A percentile compares a stretch with the other conserved stretches of the same genome.
Evolutionary conservation across 2,888 invertebrate species (phyloP).

Genomic region (Tiliacea citrago): DNA sequence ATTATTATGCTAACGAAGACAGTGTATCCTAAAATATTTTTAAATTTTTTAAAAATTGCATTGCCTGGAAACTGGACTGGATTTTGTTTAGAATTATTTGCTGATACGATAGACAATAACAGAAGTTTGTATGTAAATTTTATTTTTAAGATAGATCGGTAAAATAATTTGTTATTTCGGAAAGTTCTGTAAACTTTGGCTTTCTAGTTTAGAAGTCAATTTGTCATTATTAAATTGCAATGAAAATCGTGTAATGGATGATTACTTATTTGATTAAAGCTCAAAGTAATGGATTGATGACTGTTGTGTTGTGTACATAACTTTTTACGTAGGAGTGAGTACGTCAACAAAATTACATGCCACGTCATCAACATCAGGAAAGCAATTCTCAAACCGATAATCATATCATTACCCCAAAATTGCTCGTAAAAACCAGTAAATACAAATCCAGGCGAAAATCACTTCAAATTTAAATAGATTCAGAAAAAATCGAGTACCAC

Average conservation of each 20-base stretch:
- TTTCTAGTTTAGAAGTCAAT: conserved; percentile 28
- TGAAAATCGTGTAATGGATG: not conserved
- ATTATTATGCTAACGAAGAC: too few species aligned
- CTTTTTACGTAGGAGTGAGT: not conserved
- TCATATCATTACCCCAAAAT: conserved; percentile 54
- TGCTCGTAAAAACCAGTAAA: conserved; percentile 47
- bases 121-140: conserved; percentile 14
- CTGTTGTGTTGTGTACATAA: not conserved
- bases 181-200: conserved; percentile 38
- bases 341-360: conserved; percentile 21
- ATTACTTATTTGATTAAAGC: not conserved
- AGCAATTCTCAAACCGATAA: conserved; percentile 52
- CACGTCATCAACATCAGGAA: conserved; percentile 38
- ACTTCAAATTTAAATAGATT: conserved; percentile 65
- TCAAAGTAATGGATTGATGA: not conserved
- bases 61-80: not conserved
- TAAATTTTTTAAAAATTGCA: too few species aligned
- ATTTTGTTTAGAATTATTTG: conserved; percentile 11
- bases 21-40: too few species aligned
- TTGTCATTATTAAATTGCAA: conserved; percentile 1
- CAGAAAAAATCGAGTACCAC: conserved; percentile 69
- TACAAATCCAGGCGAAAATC: conserved; percentile 54
- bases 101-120: conserved; percentile 1
- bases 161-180: conserved; percentile 24
- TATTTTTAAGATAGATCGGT: conserved; percentile 32